Percentiles rank a stretch among this genome's conserved stretches.
Evolutionary conservation across 2,797 vertebrate genomes (phyloP).

Genomic region (Oreochromis mossambicus): DNA sequence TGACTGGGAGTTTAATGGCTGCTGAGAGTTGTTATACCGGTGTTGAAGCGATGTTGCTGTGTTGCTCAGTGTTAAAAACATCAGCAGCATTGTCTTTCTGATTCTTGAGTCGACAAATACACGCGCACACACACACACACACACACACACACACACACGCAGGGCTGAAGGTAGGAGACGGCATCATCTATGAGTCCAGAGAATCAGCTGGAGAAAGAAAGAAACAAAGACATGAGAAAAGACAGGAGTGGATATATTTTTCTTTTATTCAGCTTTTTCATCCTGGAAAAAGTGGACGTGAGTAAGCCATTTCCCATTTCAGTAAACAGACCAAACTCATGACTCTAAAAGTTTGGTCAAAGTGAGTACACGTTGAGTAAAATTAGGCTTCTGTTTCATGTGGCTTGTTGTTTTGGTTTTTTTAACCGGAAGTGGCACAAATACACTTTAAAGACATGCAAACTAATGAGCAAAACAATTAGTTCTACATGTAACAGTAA

Average conservation of each 20-base stretch:
- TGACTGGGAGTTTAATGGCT: slow-evolving; percentile 42
- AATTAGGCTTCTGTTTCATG: neutral
- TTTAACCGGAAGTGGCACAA: neutral
- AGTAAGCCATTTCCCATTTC: neutral
- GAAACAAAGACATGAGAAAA: neutral
- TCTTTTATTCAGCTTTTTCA: neutral
- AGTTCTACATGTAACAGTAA: neutral
- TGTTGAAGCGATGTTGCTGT: slow-evolving; percentile 52
- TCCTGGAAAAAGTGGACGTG: neutral
- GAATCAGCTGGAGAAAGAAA: slow-evolving; percentile 60
- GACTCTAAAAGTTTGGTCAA: neutral
- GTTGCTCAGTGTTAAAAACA: slow-evolving; percentile 29
- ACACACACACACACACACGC: slow-evolving; percentile 10
- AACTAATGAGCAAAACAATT: neutral
- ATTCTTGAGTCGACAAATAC: slow-evolving; percentile 24
- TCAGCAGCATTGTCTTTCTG: slow-evolving; percentile 34
- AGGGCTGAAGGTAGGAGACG: neutral
- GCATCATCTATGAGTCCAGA: slow-evolving; percentile 70
- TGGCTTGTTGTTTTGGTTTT: neutral
- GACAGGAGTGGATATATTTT: neutral
- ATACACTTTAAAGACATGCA: neutral
- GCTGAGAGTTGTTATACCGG: slow-evolving; percentile 19
- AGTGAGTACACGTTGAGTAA: accelerated
- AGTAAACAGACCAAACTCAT: neutral
- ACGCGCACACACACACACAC: neutral